Conservation (phyloP, 1,140 invertebrate genomes). For the Capitella teleta region DNA sequence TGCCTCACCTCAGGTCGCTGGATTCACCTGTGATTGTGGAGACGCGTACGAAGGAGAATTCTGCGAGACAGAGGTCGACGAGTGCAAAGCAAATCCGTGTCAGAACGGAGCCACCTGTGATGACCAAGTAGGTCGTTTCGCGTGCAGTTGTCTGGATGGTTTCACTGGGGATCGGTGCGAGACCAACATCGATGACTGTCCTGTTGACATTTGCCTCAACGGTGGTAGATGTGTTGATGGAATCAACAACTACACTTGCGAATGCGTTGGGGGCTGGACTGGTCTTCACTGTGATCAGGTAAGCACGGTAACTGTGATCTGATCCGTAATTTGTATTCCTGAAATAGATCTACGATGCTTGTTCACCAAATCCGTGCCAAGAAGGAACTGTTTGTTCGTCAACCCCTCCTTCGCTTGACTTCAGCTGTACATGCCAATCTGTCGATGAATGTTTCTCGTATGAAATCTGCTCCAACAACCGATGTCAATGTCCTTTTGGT, state of each 20-base stretch:
- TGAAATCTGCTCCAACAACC: too few relatives aligned
- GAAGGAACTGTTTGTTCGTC: too few relatives aligned
- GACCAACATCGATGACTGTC: not conserved
- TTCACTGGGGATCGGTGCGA: slow-evolving; percentile 9
- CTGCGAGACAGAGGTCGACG: slow-evolving; percentile 17
- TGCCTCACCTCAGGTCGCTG: slow-evolving; percentile 20
- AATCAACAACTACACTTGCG: slow-evolving; percentile 28
- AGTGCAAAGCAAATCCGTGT: slow-evolving; percentile 62
- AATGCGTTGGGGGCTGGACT: slow-evolving; percentile 55
- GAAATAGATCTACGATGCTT: too few relatives aligned
- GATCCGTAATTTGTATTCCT: too few relatives aligned
- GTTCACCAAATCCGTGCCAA: too few relatives aligned
- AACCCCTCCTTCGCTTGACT: too few relatives aligned
- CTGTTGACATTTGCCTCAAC: slow-evolving; percentile 32
- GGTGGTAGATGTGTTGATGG: slow-evolving; percentile 29
- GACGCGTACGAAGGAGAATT: slow-evolving; percentile 29
- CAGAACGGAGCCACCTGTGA: slow-evolving; percentile 77
- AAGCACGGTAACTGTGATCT: too few relatives aligned
- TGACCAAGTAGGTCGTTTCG: slow-evolving; percentile 18
- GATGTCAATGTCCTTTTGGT: too few relatives aligned
- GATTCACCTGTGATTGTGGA: slow-evolving; percentile 55
- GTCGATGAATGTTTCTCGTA: too few relatives aligned
- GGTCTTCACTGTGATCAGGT: slow-evolving; percentile 36
- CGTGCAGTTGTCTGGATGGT: slow-evolving; percentile 55
- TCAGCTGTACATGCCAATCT: too few relatives aligned